phyloP scores from a whole-genome alignment of 23 tunicate species.

The Clavelina lepadiformis region DNA sequence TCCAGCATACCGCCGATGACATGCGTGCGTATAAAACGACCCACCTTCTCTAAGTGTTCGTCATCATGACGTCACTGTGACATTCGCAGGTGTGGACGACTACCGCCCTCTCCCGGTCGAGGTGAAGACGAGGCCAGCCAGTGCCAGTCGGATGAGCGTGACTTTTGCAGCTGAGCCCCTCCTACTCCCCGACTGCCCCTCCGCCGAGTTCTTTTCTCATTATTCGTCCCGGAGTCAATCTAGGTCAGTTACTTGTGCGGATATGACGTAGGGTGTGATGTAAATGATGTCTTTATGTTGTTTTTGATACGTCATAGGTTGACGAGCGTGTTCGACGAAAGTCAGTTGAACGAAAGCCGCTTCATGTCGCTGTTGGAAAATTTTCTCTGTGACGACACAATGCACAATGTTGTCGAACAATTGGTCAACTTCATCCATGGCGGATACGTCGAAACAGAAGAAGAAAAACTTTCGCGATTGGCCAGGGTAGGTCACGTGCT shows the following conservation, averaged over 20 bases:
- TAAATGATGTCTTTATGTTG: not conserved
- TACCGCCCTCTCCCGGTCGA: conserved; percentile 64
- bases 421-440: conserved; percentile 70
- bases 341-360: conserved; percentile 48
- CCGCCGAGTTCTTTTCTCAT: conserved; percentile 78
- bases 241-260: conserved; percentile 12
- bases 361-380: conserved; percentile 69
- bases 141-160: conserved; percentile 83
- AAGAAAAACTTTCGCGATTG: conserved; percentile 65
- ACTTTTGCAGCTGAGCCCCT: conserved; percentile 89
- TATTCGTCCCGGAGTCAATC: conserved; percentile 85
- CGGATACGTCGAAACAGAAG: conserved; percentile 81
- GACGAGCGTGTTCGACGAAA: conserved; percentile 79
- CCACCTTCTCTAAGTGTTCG: not conserved
- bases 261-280: not conserved
- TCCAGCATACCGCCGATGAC: conserved; percentile 49
- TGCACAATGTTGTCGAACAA: conserved; percentile 52
- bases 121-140: conserved; percentile 72
- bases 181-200: conserved; percentile 57
- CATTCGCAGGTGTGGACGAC: conserved; percentile 18
- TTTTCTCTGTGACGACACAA: conserved; percentile 59
- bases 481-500: conserved; percentile 43
- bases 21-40: conserved; percentile 29
- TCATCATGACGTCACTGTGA: not conserved
- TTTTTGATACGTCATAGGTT: conserved; percentile 13